Base-by-base conservation (phyloP, 2,113 vertebrate genomes). In the Sisor rabdophorus region DNA sequence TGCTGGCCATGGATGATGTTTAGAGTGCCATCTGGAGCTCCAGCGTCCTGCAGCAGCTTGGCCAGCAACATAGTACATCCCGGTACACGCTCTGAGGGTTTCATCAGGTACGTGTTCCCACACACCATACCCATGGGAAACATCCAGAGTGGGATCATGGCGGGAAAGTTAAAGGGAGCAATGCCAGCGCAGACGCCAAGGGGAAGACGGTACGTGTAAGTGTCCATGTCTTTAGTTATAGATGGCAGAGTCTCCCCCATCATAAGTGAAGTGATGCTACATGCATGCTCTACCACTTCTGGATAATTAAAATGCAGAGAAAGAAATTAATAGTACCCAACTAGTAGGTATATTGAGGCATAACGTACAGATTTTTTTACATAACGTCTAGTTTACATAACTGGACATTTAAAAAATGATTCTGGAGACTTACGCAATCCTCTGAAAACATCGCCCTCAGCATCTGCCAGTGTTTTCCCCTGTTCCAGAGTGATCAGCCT, bases 121-220 rank as follows among this genome's bases (percentile, higher is more conserved):
- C 95, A 96, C 60, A 96, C 97, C 94, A 98, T 92, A 63, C 93
- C 96, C 94, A 99, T 91, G 28, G 97, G 96, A 81, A 96, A 97
- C 96, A 99, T 98, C 97, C 97, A 99, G 28, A 99, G 92, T 26
- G 97, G 97, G 84, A 99, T 98, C 97, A 99, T 98, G 83, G 95
- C 97, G 0, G 97, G 97, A 86, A 99, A 99, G 85, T 98, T 98
- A 88, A 98, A 99, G 0, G 97, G 97, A 13, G 96, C 92, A 1
- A 99, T 96, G 77, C 97, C 97, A 11, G 96, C 95, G 12, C 95
- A 97, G 15, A 98, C 95, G 0, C 97, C 97, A 2, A 98, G 82
- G n/a, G 97, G 96, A 82, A 98, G 84, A 10, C 96, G 94, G 84
- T 93, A 98, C 53, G 96, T 97, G 71, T 89, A 93, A 77, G 92